phyloP scores from a whole-genome alignment of 1,140 invertebrate genomes.

The Pseudomyrmex dendroicus region DNA sequence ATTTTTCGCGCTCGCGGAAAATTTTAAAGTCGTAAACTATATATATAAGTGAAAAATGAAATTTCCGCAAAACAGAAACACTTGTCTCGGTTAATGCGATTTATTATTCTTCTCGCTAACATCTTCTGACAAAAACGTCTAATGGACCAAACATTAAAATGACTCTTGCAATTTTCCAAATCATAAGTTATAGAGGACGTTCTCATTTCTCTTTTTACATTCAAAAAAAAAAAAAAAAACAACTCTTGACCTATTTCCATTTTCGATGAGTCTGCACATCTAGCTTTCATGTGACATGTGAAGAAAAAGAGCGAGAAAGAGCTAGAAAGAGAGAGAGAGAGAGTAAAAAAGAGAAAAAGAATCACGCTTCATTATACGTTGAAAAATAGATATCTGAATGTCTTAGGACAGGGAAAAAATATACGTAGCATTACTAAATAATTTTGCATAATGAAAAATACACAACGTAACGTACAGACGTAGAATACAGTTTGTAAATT shows the following conservation, averaged over 20 bases:
- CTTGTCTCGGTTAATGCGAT: background rate
- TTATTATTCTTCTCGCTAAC: background rate
- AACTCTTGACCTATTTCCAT: constrained; percentile 29
- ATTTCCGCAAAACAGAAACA: background rate
- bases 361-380: no score
- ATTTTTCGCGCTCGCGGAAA: background rate
- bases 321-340: no score
- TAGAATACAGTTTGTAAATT: background rate
- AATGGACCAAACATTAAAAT: constrained; percentile 11
- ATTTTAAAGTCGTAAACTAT: constrained; percentile 19
- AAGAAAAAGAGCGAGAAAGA: no score
- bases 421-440: constrained; percentile 7
- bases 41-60: constrained; percentile 1
- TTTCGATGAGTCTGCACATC: constrained; percentile 25
- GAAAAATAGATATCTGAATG: background rate
- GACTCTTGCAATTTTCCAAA: constrained; percentile 29
- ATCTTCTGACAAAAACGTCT: background rate
- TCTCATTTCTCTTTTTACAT: background rate
- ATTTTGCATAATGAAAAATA: constrained; percentile 29
- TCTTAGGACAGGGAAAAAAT: background rate
- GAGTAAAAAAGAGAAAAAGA: no score
- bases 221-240: background rate
- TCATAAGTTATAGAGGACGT: constrained; percentile 36
- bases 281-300: constrained; percentile 13
- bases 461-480: background rate